Evolutionary conservation across 2,888 invertebrate species (phyloP).

Genomic region (Empis livida): DNA sequence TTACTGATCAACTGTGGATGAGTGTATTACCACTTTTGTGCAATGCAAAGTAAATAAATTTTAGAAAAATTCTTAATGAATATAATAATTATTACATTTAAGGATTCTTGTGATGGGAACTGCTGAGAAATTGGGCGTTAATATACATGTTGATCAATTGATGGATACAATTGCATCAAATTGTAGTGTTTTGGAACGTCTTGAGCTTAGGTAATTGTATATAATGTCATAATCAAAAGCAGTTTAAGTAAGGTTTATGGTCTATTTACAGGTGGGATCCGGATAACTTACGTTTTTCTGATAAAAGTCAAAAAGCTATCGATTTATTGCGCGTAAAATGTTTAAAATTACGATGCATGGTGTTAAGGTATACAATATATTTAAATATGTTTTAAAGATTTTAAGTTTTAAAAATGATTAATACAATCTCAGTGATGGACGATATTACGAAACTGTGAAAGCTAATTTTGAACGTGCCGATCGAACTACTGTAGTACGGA

Average conservation of each 20-base stretch:
- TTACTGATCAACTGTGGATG: slow-evolving; percentile 97
- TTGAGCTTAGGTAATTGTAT: slow-evolving; percentile 71
- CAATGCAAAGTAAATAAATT: slow-evolving; percentile 63
- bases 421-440: slow-evolving; percentile 72
- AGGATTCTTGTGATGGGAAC: slow-evolving; percentile 97
- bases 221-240: background rate
- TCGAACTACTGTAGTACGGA: slow-evolving; percentile 88
- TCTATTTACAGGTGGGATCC: slow-evolving; percentile 71
- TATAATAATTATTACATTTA: slow-evolving; percentile 17
- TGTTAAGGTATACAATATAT: slow-evolving; percentile 56
- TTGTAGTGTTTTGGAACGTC: slow-evolving; percentile 73
- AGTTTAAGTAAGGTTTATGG: background rate
- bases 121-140: slow-evolving; percentile 87
- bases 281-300: slow-evolving; percentile 94
- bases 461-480: slow-evolving; percentile 99
- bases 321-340: slow-evolving; percentile 94
- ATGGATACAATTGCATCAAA: slow-evolving; percentile 95
- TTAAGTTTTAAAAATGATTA: background rate
- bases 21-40: slow-evolving; percentile 81
- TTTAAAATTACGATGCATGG: slow-evolving; percentile 80
- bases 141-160: slow-evolving; percentile 94
- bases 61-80: background rate
- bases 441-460: slow-evolving; percentile 98
- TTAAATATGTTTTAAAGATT: background rate
- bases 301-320: slow-evolving; percentile 98